Evolutionary conservation across 2,113 vertebrate species (phyloP).

Genomic region (Puffinus mauretanicus): DNA sequence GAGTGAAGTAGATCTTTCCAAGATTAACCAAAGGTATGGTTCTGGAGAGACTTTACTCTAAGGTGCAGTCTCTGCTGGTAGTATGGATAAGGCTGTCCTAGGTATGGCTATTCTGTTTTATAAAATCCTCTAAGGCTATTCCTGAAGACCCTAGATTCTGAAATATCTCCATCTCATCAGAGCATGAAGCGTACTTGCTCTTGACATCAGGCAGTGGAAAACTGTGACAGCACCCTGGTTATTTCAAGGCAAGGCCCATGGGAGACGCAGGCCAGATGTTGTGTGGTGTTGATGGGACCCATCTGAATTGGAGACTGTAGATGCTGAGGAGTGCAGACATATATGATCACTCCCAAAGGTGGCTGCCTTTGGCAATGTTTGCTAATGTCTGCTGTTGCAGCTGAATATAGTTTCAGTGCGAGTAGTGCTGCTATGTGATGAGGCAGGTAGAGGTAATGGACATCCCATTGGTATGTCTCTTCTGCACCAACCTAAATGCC

Average conservation of each 20-base stretch:
- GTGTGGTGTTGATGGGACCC: neutral
- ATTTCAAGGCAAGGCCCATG: neutral
- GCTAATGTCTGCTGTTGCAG: neutral
- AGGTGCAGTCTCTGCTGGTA: neutral
- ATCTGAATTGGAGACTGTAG: neutral
- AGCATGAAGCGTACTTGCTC: neutral
- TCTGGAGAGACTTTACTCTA: neutral
- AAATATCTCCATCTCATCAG: neutral
- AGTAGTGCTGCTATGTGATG: neutral
- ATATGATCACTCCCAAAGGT: neutral
- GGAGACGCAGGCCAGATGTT: neutral
- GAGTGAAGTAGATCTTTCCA: neutral
- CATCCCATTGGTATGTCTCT: neutral
- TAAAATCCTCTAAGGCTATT: neutral
- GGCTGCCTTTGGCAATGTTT: neutral
- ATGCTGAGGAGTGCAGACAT: neutral
- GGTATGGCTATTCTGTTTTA: neutral
- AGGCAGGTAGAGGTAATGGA: neutral
- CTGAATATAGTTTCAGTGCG: neutral
- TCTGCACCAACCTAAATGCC: neutral
- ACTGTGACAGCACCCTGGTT: rapidly evolving
- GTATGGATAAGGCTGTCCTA: neutral
- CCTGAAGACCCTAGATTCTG: neutral
- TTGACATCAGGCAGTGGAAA: neutral
- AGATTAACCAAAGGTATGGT: neutral